Evolutionary conservation across 2,797 vertebrate genomes (phyloP).

Genomic region (Acanthurus leucopareius): DNA sequence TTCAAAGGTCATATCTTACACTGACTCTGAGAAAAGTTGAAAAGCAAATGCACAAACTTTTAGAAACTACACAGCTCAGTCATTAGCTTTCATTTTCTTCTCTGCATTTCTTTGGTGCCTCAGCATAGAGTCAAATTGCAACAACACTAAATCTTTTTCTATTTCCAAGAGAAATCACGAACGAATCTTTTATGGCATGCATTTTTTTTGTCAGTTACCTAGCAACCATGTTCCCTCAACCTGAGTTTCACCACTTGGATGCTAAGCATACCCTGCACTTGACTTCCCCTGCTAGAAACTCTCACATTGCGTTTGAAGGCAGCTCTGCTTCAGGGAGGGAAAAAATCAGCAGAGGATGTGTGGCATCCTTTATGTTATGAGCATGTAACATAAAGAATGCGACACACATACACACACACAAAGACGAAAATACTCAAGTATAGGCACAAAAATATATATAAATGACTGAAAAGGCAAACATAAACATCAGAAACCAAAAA

Average conservation of each 20-base stretch:
- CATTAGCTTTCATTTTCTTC: not conserved
- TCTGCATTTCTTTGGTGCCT: not conserved
- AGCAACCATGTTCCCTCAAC: constrained; percentile 25
- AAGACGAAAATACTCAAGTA: not conserved
- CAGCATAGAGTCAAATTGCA: not conserved
- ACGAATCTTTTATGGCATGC: constrained; percentile 2
- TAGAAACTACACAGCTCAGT: too few relatives aligned
- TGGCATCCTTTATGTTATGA: too few relatives aligned
- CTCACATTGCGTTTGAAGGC: not conserved
- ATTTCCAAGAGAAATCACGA: not conserved
- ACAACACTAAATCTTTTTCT: not conserved
- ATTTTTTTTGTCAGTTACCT: constrained; percentile 31
- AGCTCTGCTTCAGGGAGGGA: not conserved
- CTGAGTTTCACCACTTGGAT: not conserved
- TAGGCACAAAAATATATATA: not conserved
- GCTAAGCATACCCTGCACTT: not conserved
- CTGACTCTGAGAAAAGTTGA: too few relatives aligned
- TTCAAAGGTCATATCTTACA: too few relatives aligned
- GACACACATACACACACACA: not conserved
- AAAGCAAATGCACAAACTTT: not conserved
- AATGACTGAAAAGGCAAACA: not conserved
- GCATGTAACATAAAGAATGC: not conserved
- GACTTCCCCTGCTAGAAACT: not conserved
- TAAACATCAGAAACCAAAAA: not conserved
- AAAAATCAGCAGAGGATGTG: constrained; percentile 8